These are phyloP conservation scores for Patiria miniata DNA, from an alignment of 35 echinoderm and acorn worm species.

Conservation along the genomic window DNA sequence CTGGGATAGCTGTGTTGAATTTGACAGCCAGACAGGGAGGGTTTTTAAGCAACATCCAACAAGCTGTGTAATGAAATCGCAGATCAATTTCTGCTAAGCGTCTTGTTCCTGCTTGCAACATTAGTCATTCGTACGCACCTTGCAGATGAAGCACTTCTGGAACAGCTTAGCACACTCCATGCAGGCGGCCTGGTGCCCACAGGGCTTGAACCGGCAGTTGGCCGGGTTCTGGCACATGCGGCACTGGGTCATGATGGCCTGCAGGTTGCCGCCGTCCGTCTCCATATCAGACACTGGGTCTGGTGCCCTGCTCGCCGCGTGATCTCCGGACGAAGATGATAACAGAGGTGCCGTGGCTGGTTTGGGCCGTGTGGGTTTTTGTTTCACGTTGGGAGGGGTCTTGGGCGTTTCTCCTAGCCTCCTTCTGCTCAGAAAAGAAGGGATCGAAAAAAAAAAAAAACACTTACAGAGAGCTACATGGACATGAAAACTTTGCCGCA, in stretches of 20 bases:
- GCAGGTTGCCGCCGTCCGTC: constrained; percentile 42
- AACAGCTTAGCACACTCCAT: constrained; percentile 92
- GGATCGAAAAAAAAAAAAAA: neutral
- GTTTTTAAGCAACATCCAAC: too few species aligned
- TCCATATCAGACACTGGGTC: neutral
- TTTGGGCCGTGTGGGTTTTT: neutral
- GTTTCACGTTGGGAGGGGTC: neutral
- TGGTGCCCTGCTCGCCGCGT: constrained; percentile 1
- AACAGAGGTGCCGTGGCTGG: neutral
- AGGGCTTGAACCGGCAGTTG: constrained; percentile 76
- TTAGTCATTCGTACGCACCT: constrained; percentile 42
- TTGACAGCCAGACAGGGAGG: too few species aligned
- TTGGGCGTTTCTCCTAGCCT: neutral
- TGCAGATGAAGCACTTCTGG: constrained; percentile 83
- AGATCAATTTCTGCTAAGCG: too few species aligned
- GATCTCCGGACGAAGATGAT: constrained; percentile 13
- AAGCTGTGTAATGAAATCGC: neutral
- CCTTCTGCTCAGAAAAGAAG: neutral
- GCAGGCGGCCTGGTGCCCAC: constrained; percentile 74
- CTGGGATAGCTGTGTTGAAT: too few species aligned
- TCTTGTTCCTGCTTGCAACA: neutral
- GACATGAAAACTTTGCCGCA: neutral
- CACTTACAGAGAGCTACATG: neutral
- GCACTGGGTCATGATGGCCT: constrained; percentile 67
- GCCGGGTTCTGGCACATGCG: constrained; percentile 78